Conservation (phyloP, 1,140 invertebrate species). For the Heliconius hermathena region DNA sequence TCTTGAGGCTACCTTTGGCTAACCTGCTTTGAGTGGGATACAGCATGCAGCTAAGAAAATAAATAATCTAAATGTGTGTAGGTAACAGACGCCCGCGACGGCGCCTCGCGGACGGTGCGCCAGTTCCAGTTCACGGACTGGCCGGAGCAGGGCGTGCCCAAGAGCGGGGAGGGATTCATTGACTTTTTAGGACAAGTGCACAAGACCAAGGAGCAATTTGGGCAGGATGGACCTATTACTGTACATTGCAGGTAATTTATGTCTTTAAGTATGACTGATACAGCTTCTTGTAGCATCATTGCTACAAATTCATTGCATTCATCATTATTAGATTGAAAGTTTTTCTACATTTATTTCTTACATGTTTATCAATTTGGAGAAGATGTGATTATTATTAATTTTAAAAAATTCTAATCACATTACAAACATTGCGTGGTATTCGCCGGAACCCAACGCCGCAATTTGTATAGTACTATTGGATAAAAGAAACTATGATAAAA, state of each 20-base stretch:
- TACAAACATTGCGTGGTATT: background rate
- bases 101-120: constrained; percentile 96
- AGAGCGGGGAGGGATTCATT: constrained; percentile 98
- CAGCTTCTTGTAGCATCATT: no score
- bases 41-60: no score
- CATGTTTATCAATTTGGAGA: no score
- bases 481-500: no score
- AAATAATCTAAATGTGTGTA: constrained; percentile 36
- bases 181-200: constrained; percentile 99
- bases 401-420: background rate
- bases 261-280: background rate
- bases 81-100: constrained; percentile 95
- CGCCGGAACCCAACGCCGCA: background rate
- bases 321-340: no score
- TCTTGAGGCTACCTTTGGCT: no score
- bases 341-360: no score
- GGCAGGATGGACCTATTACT: constrained; percentile 99
- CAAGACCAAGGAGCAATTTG: constrained; percentile 99
- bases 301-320: no score
- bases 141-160: constrained; percentile 99
- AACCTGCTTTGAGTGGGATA: no score
- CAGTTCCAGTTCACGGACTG: constrained; percentile 99
- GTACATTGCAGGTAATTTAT: constrained; percentile 95
- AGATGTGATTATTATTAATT: no score
- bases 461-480: no score